Conservation (phyloP, 92 coral and sea anemone species). For the Paramuricea clavata region DNA sequence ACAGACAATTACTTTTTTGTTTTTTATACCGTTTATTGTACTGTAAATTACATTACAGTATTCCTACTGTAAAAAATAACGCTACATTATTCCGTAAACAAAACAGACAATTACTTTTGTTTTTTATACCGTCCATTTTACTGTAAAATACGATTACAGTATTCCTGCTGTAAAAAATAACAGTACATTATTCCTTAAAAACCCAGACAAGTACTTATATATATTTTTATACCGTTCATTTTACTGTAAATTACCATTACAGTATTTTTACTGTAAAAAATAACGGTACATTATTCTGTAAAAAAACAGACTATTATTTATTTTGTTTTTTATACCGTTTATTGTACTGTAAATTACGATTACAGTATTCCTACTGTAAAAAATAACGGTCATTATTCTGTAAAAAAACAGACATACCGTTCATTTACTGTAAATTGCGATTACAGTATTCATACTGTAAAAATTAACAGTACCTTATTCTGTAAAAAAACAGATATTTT, state of each 20-base stretch:
- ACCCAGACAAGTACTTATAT: not conserved
- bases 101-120: not conserved
- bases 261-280: constrained; percentile 21
- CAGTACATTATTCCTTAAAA: not conserved
- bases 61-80: too few species aligned
- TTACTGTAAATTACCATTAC: constrained; percentile 3
- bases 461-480: too few species aligned
- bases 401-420: too few species aligned
- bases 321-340: not conserved
- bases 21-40: too few species aligned
- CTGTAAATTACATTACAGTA: too few species aligned
- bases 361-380: not conserved
- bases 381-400: not conserved
- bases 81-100: too few species aligned
- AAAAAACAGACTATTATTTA: not conserved
- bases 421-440: too few species aligned
- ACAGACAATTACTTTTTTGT: too few species aligned
- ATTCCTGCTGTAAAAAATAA: too few species aligned
- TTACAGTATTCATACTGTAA: too few species aligned
- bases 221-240: not conserved
- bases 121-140: not conserved
- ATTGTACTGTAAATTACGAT: not conserved
- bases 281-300: constrained; percentile 8
- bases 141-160: not conserved
- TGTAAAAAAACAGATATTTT: not conserved